Conservation (phyloP, 2,113 vertebrate genomes). For the Clupea harengus region DNA sequence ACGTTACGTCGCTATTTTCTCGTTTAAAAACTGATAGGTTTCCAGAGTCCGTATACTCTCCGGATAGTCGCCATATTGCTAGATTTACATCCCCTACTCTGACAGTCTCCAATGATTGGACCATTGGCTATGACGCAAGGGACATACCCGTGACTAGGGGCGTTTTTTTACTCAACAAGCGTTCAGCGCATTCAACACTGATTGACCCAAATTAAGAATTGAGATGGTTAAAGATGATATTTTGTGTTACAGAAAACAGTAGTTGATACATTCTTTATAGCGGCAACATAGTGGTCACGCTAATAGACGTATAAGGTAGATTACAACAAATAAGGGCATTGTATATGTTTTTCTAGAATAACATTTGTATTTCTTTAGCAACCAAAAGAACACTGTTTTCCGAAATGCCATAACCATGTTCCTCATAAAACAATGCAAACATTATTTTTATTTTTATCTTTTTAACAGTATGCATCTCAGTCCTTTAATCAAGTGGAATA, state of each 20-base stretch:
- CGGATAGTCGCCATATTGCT: slow-evolving; percentile 75
- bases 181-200: not conserved
- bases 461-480: not conserved
- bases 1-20: slow-evolving; percentile 44
- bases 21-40: slow-evolving; percentile 63
- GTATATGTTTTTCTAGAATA: not conserved
- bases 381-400: too few relatives aligned
- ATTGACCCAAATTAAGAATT: slow-evolving; percentile 8
- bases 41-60: slow-evolving; percentile 66
- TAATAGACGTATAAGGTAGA: not conserved
- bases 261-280: not conserved
- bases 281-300: not conserved
- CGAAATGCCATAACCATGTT: too few relatives aligned
- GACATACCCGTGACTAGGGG: slow-evolving; percentile 51
- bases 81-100: slow-evolving; percentile 61
- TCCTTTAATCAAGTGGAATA: not conserved
- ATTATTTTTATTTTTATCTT: too few relatives aligned
- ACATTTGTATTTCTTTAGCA: not conserved
- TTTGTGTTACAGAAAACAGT: not conserved
- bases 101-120: slow-evolving; percentile 63
- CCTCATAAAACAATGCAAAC: not conserved
- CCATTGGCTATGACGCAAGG: slow-evolving; percentile 50
- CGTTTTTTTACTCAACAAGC: slow-evolving; percentile 14
- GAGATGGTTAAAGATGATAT: not conserved
- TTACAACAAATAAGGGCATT: not conserved